Evolutionary conservation across 2,888 invertebrate genomes (phyloP).

Genomic region (Chydorus sphaericus): DNA sequence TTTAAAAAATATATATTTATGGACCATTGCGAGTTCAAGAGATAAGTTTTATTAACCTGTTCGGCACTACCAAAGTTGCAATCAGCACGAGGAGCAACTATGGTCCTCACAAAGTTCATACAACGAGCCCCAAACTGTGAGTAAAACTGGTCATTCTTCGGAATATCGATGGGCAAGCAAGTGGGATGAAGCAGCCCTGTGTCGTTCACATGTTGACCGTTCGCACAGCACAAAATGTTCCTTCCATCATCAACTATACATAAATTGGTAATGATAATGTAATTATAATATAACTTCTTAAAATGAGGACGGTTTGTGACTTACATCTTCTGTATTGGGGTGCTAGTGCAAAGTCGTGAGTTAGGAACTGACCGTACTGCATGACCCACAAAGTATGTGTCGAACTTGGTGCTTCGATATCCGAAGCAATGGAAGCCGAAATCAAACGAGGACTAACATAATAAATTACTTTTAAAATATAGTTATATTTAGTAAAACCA

Average conservation of each 20-base stretch:
- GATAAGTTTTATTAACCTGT: slow-evolving; percentile 38
- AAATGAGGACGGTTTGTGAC: neutral
- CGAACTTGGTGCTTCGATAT: slow-evolving; percentile 20
- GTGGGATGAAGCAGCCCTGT: slow-evolving; percentile 38
- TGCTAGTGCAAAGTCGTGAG: slow-evolving; percentile 23
- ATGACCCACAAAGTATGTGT: slow-evolving; percentile 21
- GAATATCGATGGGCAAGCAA: slow-evolving; percentile 49
- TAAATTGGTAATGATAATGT: no score
- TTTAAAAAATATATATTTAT: neutral
- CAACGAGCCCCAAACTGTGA: slow-evolving; percentile 41
- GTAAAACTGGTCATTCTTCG: slow-evolving; percentile 42
- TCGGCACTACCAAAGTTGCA: slow-evolving; percentile 47
- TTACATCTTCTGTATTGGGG: slow-evolving; percentile 20
- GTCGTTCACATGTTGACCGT: slow-evolving; percentile 18
- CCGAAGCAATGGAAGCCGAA: slow-evolving; percentile 24
- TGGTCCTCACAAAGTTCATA: slow-evolving; percentile 56
- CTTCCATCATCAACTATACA: no score
- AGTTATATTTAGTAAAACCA: neutral
- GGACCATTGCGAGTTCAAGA: neutral
- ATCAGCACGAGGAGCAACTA: slow-evolving; percentile 47
- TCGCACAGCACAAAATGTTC: slow-evolving; percentile 21
- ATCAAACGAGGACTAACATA: slow-evolving; percentile 23
- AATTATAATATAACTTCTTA: no score
- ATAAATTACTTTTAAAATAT: neutral
- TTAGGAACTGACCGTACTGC: slow-evolving; percentile 23